Evolutionary conservation across 2,888 invertebrate species (phyloP).

Genomic region (Thecocarcelia acutangulata): DNA sequence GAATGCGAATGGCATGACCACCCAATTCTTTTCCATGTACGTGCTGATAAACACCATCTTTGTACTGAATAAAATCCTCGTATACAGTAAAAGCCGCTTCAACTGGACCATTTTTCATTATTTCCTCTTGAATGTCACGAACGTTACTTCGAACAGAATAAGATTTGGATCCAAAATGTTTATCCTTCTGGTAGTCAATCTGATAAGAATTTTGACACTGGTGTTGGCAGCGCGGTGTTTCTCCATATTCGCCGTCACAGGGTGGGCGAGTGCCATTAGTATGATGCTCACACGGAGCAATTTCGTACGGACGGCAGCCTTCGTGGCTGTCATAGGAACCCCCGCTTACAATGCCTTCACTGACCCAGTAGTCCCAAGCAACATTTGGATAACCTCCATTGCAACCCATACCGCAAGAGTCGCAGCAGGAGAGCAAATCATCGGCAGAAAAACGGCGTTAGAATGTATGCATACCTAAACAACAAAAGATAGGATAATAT

Average conservation of each 20-base stretch:
- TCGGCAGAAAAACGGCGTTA: constrained; percentile 91
- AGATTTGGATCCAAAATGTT: constrained; percentile 87
- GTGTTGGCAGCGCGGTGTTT: constrained; percentile 90
- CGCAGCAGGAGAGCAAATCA: constrained; percentile 91
- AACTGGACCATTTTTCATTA: constrained; percentile 92
- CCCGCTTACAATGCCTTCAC: constrained; percentile 92
- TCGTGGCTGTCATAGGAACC: constrained; percentile 88
- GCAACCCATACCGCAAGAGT: constrained; percentile 80
- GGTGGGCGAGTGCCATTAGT: constrained; percentile 89
- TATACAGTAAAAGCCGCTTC: constrained; percentile 95
- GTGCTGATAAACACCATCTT: constrained; percentile 90
- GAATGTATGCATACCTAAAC: constrained; percentile 88
- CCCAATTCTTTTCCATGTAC: constrained; percentile 88
- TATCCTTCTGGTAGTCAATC: constrained; percentile 87
- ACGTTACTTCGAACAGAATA: constrained; percentile 85
- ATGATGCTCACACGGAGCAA: constrained; percentile 95
- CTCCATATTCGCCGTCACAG: constrained; percentile 85
- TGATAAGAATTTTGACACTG: constrained; percentile 87
- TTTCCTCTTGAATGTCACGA: constrained; percentile 89
- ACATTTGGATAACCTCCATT: constrained; percentile 77
- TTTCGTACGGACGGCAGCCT: constrained; percentile 94
- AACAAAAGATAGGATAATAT: constrained; percentile 38
- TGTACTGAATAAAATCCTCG: constrained; percentile 91
- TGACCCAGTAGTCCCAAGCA: constrained; percentile 91
- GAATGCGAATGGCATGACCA: constrained; percentile 92